Conservation (phyloP, 2,113 vertebrate genomes). For the Bostrychus sinensis region DNA sequence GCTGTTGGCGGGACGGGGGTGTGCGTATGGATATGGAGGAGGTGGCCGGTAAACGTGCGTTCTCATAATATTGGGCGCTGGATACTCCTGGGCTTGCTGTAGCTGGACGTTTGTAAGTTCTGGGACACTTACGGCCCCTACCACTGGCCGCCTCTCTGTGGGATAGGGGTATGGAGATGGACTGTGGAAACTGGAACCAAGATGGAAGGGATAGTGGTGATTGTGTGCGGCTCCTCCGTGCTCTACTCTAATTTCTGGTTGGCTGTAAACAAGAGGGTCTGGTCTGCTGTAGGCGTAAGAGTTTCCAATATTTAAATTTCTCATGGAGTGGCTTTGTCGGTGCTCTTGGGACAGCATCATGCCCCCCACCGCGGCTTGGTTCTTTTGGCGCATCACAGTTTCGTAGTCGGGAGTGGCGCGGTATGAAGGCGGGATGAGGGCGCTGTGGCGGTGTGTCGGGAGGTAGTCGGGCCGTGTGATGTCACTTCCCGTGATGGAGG, state of each 20-base stretch:
- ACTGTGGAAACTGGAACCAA: conserved; percentile 94
- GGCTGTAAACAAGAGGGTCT: conserved; percentile 95
- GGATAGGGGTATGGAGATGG: conserved; percentile 89
- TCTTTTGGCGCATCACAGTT: conserved; percentile 95
- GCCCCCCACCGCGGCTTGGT: conserved; percentile 73
- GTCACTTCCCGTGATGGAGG: conserved; percentile 94
- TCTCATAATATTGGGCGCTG: conserved; percentile 91
- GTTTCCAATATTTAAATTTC: conserved; percentile 92
- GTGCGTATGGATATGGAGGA: conserved; percentile 87
- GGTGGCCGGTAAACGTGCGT: conserved; percentile 95
- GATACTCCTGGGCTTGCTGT: conserved; percentile 94
- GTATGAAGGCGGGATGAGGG: conserved; percentile 94
- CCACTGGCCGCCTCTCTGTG: conserved; percentile 86
- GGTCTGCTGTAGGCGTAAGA: conserved; percentile 94
- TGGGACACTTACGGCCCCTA: conserved; percentile 94
- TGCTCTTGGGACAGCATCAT: conserved; percentile 83
- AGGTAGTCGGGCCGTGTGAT: conserved; percentile 89
- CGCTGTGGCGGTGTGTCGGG: conserved; percentile 91
- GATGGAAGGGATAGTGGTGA: conserved; percentile 85
- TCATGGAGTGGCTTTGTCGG: conserved; percentile 93
- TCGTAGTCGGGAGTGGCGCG: conserved; percentile 96
- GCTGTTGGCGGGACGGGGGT: conserved; percentile 93
- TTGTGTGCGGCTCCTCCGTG: conserved; percentile 78
- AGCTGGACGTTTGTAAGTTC: conserved; percentile 95
- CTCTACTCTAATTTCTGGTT: conserved; percentile 95